Evolutionary conservation across 2,888 invertebrate genomes (phyloP), one percentile per base, ranked within the genome.

Genomic region (Cataglyphis altisquamis): DNA sequence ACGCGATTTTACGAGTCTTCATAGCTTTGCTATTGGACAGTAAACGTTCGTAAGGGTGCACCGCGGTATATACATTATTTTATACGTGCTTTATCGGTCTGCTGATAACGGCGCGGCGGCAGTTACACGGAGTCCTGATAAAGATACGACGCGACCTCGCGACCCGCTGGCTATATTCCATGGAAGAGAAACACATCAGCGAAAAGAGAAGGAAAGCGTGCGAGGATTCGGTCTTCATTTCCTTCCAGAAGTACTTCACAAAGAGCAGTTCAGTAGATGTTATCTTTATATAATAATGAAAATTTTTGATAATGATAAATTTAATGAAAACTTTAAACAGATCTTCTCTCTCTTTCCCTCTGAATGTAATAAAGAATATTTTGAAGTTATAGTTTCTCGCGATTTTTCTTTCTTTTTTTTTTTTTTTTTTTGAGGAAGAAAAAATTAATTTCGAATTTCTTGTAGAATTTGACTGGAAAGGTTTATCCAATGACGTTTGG

Each of bases 11-110:
- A 45, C 41, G 36, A 18, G 62, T 82, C 83, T 32, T 57, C 75
- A 52, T 62, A 10, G 66, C 60, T 62, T 80, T 77, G 9, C 84
- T 87, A 84, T 41, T 64, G 80, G 84, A 84, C 86, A 84, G 63
- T 67, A 67, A 68, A 81, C 84, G 89, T 91, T 87, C 88, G 86
- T 82, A 85, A 89, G 86, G 88, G 85, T 91, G 84, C 64, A 72
- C 25, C 86, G 82, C 83, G 83, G 77, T 85, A 73, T 74, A 64
- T 90, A 90, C 89, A 91, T 91, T 92, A 92, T 93, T 93, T 93
- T 92, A 92, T 92, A 93, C 93, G 94, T 92, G 93, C 91, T 90
- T 88, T 92, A 92, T 93, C 93, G 83, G 84, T 72, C 73, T 72
- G 55, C 12, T 36, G 88, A 88, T 90, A 92, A 87, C 86, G 84